Base-by-base conservation (phyloP, 1,140 invertebrate species). In the Sycobia sp. region DNA sequence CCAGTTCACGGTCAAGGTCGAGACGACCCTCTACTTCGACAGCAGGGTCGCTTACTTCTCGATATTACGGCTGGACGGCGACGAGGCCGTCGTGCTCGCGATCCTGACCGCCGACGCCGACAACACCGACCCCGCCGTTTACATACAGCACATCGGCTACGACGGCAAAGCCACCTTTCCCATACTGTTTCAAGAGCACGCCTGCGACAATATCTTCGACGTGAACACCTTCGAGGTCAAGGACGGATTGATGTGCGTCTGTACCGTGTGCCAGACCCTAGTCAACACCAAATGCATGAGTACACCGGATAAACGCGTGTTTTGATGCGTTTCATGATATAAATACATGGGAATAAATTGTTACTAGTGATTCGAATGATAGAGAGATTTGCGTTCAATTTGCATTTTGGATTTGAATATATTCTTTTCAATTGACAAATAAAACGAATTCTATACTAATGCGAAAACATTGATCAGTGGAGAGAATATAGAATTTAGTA, bases 271-370 rank as follows among this genome's bases (percentile, higher is more conserved):
- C 29, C 11, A 2, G 9, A 20, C 25, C 22, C 2, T 29, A 16
- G 25, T 60, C 25, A 51, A 60, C 22, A 60, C 23, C 23, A 60
- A 41, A 18, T 60, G 57, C 47, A 51, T 60, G 9, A 16, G 36
- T 13, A 8, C 39, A 1, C 14, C n/a, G 16, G 46, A 38, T 13
- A 9, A 41, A 20, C 7, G 4, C 20, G 16, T n/a, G n/a, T n/a
- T n/a, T n/a, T n/a, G n/a, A n/a, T n/a, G n/a, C n/a, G n/a, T n/a
- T n/a, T n/a, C n/a, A n/a, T n/a, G n/a, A n/a, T n/a, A n/a, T n/a
- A n/a, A n/a, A n/a, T n/a, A n/a, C n/a, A n/a, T n/a, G n/a, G n/a
- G n/a, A n/a, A n/a, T n/a, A n/a, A n/a, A n/a, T n/a, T n/a, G n/a
- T n/a, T n/a, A n/a, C n/a, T n/a, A n/a, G n/a, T n/a, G n/a, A n/a